Conservation (phyloP, 2,888 invertebrate species). For the Mystacides longicornis region DNA sequence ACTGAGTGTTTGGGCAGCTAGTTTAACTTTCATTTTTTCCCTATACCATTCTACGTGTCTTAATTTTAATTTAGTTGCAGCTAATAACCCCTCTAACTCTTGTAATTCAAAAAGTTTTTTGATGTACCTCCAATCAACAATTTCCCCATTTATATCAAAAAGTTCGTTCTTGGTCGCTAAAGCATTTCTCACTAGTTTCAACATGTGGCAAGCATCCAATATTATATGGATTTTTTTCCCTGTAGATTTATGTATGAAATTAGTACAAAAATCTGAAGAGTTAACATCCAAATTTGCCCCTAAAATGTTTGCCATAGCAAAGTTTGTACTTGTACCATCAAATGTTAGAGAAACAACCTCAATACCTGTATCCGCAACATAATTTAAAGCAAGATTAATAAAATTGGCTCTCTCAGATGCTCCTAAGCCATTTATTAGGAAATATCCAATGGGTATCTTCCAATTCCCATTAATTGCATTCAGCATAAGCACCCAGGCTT, state of each 20-base stretch:
- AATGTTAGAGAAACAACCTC: not conserved
- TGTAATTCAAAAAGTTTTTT: not conserved
- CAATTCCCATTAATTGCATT: not conserved
- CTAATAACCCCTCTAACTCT: not conserved
- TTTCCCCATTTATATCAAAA: not conserved
- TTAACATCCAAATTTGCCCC: not conserved
- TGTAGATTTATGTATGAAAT: too few relatives aligned
- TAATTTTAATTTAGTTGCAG: not conserved
- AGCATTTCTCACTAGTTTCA: not conserved
- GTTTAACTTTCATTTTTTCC: slow-evolving; percentile 1
- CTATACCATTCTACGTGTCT: not conserved
- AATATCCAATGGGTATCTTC: slow-evolving; percentile 1
- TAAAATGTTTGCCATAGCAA: slow-evolving; percentile 2
- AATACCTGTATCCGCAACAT: not conserved
- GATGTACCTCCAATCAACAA: not conserved
- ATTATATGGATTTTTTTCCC: too few relatives aligned
- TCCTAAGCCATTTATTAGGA: not conserved
- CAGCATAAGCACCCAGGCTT: not conserved
- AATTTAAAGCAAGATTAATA: not conserved
- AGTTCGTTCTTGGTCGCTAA: not conserved
- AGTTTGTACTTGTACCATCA: not conserved
- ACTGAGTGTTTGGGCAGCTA: not conserved
- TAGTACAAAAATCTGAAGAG: too few relatives aligned
- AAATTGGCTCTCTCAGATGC: not conserved
- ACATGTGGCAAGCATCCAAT: not conserved